Percentiles rank a stretch among this genome's conserved stretches.
These are phyloP conservation scores for Neodiprion fabricii DNA, from an alignment of 1,140 invertebrate genomes.

Conservation along the genomic window DNA sequence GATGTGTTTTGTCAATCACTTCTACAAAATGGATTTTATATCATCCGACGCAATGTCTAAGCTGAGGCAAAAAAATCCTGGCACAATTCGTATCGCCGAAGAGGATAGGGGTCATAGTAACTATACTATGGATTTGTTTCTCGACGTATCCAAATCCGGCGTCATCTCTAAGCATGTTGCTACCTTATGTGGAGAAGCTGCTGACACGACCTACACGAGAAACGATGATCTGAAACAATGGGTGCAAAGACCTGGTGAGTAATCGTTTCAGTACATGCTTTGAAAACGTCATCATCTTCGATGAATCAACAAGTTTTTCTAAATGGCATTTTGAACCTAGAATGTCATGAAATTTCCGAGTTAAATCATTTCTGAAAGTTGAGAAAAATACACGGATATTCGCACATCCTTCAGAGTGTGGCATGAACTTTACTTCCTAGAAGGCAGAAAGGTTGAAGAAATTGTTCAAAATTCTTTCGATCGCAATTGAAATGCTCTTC, in stretches of 20 bases:
- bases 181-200: conserved; percentile 77
- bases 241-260: conserved; percentile 76
- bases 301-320: conserved; percentile 23
- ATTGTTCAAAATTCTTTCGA: no score
- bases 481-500: no score
- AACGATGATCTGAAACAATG: conserved; percentile 80
- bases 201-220: conserved; percentile 78
- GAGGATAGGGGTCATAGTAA: conserved; percentile 85
- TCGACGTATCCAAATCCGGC: conserved; percentile 70
- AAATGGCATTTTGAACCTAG: conserved; percentile 21
- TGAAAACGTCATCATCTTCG: conserved; percentile 6
- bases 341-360: conserved; percentile 9
- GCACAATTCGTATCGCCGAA: conserved; percentile 78
- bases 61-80: conserved; percentile 83
- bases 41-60: conserved; percentile 97
- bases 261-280: conserved; percentile 13
- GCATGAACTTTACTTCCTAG: no score
- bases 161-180: conserved; percentile 79
- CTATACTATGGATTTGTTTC: conserved; percentile 82
- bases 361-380: neutral
- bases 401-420: no score
- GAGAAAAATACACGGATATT: neutral
- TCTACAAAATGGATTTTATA: conserved; percentile 91
- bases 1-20: conserved; percentile 90
- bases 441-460: no score